Base-by-base conservation (phyloP, 1,140 invertebrate genomes). In the Drosophila kepulauana region DNA sequence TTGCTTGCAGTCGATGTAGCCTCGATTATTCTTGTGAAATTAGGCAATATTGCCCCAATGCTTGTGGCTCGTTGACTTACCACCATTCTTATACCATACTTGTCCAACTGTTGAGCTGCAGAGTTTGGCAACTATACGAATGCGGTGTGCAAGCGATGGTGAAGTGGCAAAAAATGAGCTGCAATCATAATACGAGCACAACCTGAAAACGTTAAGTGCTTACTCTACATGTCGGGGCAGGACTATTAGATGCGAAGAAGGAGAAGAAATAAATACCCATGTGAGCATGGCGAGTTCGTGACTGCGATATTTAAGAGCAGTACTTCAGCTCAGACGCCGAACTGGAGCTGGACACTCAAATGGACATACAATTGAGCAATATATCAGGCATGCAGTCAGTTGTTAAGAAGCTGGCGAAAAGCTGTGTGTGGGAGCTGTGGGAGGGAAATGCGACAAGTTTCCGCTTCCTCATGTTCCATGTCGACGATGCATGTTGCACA, bases 301-400 rank as follows among this genome's bases (percentile, higher is more conserved):
- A 78, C 54, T 66, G 57, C 67, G 58, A 75, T 72, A 72, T 82
- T 62, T 75, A 78, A 48, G 20, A 25, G 57, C 68, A 49, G 52
- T 62, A 78, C 79, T 81, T 81, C 58, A 81, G 71, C 75, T 78
- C 43, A 30, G 62, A 62, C 59, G 78, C 65, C 66, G 59, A 80
- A 80, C 57, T 71, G 78, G 59, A 80, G 80, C 57, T 71, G 78
- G 62, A 62, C 74, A 69, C 63, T 66, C 48, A 71, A 43, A 43
- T 43, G 41, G 41, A 43, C 41, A 43, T 43, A 82, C 76, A 82
- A 82, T 79, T 72, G 49, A 41, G 51, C 66, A 64, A 82, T 82
- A 82, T 79, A 62, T 79, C 62, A 69, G 78, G 35, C 58, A 62
- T 58, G 56, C 30, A 69, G 58, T 69, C 61, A 54, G 54, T 54